A percentile compares a stretch with the other conserved stretches of the same genome.
phyloP scores from a whole-genome alignment of 2,113 vertebrate species.

The Mirounga angustirostris region DNA sequence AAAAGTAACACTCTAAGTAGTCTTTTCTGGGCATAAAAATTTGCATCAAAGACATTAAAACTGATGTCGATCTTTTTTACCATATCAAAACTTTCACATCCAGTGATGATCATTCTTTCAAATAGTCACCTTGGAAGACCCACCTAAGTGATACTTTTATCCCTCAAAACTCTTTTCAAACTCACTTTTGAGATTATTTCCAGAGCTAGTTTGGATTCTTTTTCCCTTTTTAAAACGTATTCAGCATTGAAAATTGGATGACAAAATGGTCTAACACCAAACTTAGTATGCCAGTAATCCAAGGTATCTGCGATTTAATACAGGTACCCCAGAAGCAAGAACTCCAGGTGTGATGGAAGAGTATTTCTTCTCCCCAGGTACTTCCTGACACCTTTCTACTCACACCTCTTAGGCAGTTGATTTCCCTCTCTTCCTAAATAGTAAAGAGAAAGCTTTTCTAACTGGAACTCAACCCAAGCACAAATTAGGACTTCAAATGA shows the following conservation, averaged over 20 bases:
- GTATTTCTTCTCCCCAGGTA: neutral
- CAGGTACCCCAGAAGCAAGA: neutral
- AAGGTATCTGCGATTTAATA: neutral
- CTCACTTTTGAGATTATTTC: conserved; percentile 44
- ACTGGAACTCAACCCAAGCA: neutral
- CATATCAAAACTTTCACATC: neutral
- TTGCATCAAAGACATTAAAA: neutral
- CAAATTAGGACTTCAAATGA: neutral
- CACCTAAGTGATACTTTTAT: neutral
- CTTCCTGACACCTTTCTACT: neutral
- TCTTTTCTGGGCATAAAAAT: neutral
- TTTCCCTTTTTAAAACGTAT: neutral
- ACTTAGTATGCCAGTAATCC: neutral
- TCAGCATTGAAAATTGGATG: neutral
- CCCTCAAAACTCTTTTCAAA: conserved; percentile 21
- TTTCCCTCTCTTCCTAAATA: neutral
- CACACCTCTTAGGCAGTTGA: neutral
- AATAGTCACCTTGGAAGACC: neutral
- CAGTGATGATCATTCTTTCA: conserved; percentile 16
- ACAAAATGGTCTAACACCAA: conserved; percentile 29
- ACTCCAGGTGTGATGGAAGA: neutral
- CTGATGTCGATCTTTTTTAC: neutral
- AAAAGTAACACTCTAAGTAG: neutral
- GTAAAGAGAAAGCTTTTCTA: neutral
- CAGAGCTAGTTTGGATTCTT: neutral